Evolutionary conservation across 2,888 invertebrate species (phyloP), one percentile per base, ranked within the genome.

Genomic region (Tridacna crocea): DNA sequence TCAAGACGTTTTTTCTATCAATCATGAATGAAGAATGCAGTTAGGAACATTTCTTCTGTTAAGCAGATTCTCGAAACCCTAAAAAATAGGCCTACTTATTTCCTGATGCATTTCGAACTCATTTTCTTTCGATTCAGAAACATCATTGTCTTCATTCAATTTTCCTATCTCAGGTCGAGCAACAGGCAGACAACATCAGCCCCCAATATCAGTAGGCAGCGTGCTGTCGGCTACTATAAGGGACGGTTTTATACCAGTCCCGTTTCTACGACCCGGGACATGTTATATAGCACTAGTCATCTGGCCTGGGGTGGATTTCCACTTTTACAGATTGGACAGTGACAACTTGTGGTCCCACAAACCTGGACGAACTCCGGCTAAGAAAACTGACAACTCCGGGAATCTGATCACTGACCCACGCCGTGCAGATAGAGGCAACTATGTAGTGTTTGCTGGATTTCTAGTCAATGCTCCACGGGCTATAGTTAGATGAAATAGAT

Each of bases 301-400:
- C n/a, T 82, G 83, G 80, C 85, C 85, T 0, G 79, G 73, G 3
- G 77, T 80, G 6, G 87, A 87, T 58, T 87, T 72, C 47, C 87
- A 87, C 60, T 87, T 78, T 73, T 87, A 87, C 58, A 75, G 86
- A 47, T 63, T 87, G 27, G 86, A 87, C 63, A 77, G 55, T 65
- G 75, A 87, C 63, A 68, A 65, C 47, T 24, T 70, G 12, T 87
- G 82, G 80, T 87, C 86, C 0, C 86, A 87, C 65, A 86, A 86
- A 36, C 83, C 83, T 13, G 85, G 85, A n/a, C 79, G 79, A 27
- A 83, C 81, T 6, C 19, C 68, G 22, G 85, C 79, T 11, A 77
- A 70, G 22, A 81, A 82, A 47, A 81, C 77, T 0, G 85, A 86
- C 63, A 80, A 83, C 36, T 79, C 78, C 17, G 83, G 81, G 19